A percentile compares a stretch with the other conserved stretches of the same genome.
These are phyloP conservation scores for Emys orbicularis DNA, from an alignment of 2,797 vertebrate species.

Conservation along the genomic window DNA sequence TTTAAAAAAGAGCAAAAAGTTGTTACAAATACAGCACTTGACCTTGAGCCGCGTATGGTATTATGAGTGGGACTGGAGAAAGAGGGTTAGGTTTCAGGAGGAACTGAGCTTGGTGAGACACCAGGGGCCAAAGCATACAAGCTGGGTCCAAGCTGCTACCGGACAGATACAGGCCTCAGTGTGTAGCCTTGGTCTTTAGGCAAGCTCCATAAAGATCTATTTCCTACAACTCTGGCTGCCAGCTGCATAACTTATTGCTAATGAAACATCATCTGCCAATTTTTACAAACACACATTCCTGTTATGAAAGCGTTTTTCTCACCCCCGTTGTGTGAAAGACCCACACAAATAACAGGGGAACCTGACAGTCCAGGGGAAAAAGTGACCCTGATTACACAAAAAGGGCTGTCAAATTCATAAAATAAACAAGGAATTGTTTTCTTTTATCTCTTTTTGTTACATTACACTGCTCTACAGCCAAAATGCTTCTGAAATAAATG, in stretches of 20 bases:
- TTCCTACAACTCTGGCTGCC: background rate
- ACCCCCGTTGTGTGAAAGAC: background rate
- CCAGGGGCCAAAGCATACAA: background rate
- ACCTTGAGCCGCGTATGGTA: background rate
- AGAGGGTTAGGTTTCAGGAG: background rate
- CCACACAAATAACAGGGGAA: too few relatives aligned
- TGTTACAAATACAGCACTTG: background rate
- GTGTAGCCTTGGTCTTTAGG: too few relatives aligned
- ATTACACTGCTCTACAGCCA: background rate
- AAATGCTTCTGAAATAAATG: too few relatives aligned
- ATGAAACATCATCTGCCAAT: background rate
- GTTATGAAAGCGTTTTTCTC: background rate
- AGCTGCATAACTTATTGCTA: background rate
- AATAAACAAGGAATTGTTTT: background rate
- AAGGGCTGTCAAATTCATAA: background rate
- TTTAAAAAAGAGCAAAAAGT: background rate
- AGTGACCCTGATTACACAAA: background rate
- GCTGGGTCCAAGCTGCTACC: background rate
- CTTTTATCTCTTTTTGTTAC: background rate
- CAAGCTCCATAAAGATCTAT: background rate
- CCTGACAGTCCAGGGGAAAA: background rate
- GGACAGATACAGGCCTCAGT: background rate
- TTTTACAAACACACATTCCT: background rate
- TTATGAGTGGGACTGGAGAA: background rate
- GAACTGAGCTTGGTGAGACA: background rate